Evolutionary conservation across 2,888 invertebrate genomes (phyloP).

Genomic region (Diachrysia chrysitis): DNA sequence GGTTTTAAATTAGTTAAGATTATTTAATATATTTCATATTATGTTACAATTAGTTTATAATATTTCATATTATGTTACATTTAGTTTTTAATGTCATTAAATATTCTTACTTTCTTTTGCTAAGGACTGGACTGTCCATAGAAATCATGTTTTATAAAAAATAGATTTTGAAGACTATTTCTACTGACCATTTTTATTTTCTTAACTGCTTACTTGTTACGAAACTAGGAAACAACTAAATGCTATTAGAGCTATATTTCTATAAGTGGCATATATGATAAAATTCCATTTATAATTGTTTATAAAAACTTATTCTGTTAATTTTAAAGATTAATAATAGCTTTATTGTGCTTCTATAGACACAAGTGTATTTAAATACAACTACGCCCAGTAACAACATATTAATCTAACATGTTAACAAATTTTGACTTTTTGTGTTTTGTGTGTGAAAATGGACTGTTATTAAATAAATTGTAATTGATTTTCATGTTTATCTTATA

Average conservation of each 20-base stretch:
- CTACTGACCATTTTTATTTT: too few relatives aligned
- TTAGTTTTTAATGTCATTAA: slow-evolving; percentile 1
- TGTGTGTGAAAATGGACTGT: slow-evolving; percentile 22
- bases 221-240: too few relatives aligned
- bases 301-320: background rate
- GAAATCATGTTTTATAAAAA: background rate
- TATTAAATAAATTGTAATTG: slow-evolving; percentile 27
- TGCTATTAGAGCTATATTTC: too few relatives aligned
- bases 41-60: slow-evolving; percentile 19
- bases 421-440: slow-evolving; percentile 17
- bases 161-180: background rate
- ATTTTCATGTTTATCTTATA: slow-evolving; percentile 25
- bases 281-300: too few relatives aligned
- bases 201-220: too few relatives aligned
- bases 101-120: background rate
- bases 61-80: slow-evolving; percentile 29
- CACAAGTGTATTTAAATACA: background rate
- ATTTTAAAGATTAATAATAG: background rate
- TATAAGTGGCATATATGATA: background rate
- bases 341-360: slow-evolving; percentile 2
- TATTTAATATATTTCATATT: slow-evolving; percentile 34
- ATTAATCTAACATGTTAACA: background rate
- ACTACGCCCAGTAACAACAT: background rate
- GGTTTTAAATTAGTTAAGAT: slow-evolving; percentile 23
- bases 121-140: background rate